A percentile compares a stretch with the other conserved stretches of the same genome.
These are phyloP conservation scores for Ooceraea biroi DNA, from an alignment of 1,140 invertebrate genomes.

Conservation along the genomic window DNA sequence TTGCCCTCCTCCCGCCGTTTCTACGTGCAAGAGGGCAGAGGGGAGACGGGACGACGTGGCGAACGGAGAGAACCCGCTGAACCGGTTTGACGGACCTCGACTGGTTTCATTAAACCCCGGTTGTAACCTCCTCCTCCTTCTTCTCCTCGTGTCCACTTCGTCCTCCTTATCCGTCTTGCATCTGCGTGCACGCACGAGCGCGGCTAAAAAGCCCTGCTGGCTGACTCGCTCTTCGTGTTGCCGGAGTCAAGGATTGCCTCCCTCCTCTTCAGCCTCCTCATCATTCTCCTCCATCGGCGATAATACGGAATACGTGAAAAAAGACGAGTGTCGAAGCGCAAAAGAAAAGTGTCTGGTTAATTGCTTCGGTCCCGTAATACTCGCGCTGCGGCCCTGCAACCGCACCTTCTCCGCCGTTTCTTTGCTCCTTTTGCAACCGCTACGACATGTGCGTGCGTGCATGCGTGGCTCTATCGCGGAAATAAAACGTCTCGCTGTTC, in stretches of 20 bases:
- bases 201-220: slow-evolving; percentile 60
- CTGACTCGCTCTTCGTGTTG: slow-evolving; percentile 65
- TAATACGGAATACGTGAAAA: slow-evolving; percentile 40
- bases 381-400: slow-evolving; percentile 41
- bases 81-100: slow-evolving; percentile 82
- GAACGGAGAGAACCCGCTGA: slow-evolving; percentile 77
- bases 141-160: slow-evolving; percentile 26
- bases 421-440: neutral
- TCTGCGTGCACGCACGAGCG: slow-evolving; percentile 68
- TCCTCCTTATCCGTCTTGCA: slow-evolving; percentile 61
- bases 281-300: slow-evolving; percentile 10
- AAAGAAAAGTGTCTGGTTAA: slow-evolving; percentile 51
- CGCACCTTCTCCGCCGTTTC: slow-evolving; percentile 40
- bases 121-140: slow-evolving; percentile 72
- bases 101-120: slow-evolving; percentile 84
- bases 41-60: slow-evolving; percentile 51
- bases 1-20: slow-evolving; percentile 40
- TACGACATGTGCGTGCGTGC: slow-evolving; percentile 2
- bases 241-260: slow-evolving; percentile 46
- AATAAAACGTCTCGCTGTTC: slow-evolving; percentile 44
- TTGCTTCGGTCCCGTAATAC: slow-evolving; percentile 58
- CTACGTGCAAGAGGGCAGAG: slow-evolving; percentile 16
- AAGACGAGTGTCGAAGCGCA: slow-evolving; percentile 43
- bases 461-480: slow-evolving; percentile 43
- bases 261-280: slow-evolving; percentile 25